A percentile compares a stretch with the other conserved stretches of the same genome.
These are phyloP conservation scores for Clarias pachynema DNA, from an alignment of 2,797 vertebrate species.

Conservation along the genomic window DNA sequence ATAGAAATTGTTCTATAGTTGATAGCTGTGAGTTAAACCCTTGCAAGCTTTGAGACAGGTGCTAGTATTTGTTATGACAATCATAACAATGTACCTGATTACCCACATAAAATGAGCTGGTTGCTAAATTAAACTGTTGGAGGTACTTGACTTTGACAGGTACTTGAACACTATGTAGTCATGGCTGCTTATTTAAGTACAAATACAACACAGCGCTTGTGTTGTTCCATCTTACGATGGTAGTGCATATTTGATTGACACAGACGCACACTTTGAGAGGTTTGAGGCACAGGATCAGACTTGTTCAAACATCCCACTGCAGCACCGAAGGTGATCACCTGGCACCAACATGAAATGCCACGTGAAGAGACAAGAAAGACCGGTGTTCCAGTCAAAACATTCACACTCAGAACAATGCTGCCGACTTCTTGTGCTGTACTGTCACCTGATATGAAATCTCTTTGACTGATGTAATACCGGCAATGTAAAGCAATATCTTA, in stretches of 20 bases:
- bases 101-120: not conserved
- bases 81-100: not conserved
- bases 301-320: slow-evolving; percentile 51
- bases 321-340: slow-evolving; percentile 36
- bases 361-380: slow-evolving; percentile 20
- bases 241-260: slow-evolving; percentile 28
- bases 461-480: slow-evolving; percentile 6
- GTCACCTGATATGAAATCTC: slow-evolving; percentile 11
- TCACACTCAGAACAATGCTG: not conserved
- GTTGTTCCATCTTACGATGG: not conserved
- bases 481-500: not conserved
- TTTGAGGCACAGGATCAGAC: slow-evolving; percentile 47
- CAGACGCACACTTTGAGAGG: slow-evolving; percentile 10
- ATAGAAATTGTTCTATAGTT: not conserved
- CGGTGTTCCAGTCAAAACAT: slow-evolving; percentile 49
- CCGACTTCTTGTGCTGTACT: not conserved
- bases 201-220: not conserved
- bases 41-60: not conserved
- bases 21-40: not conserved
- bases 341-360: slow-evolving; percentile 26
- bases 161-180: slow-evolving; percentile 1
- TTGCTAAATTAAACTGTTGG: not conserved
- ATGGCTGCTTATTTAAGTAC: slow-evolving; percentile 1
- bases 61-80: not conserved
- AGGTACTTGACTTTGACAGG: not conserved